phyloP scores from a whole-genome alignment of 1,140 invertebrate species.

The Drosophila novamexicana region DNA sequence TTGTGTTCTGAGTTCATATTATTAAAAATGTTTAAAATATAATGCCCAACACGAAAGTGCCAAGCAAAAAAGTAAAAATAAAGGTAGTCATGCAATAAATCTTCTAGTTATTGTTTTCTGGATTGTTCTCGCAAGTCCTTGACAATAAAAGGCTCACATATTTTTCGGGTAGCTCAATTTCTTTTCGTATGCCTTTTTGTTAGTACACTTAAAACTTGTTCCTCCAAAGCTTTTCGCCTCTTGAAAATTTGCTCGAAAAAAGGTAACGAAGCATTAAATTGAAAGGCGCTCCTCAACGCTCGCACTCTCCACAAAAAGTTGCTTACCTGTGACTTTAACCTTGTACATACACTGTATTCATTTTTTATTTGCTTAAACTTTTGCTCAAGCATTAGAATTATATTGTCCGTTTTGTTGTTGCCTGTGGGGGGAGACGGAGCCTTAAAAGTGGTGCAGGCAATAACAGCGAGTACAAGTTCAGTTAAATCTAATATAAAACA shows the following conservation, averaged over 20 bases:
- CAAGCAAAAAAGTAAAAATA: slow-evolving; percentile 21
- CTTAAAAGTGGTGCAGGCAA: slow-evolving; percentile 19
- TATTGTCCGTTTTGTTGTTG: slow-evolving; percentile 47
- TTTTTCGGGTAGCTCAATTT: slow-evolving; percentile 43
- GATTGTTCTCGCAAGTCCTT: slow-evolving; percentile 61
- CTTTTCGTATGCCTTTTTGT: slow-evolving; percentile 30
- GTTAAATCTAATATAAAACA: slow-evolving; percentile 10
- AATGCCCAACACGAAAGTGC: slow-evolving; percentile 17
- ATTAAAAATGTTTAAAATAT: slow-evolving; percentile 28
- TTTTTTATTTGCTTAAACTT: slow-evolving; percentile 60
- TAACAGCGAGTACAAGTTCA: slow-evolving; percentile 21
- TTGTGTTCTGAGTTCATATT: slow-evolving; percentile 18
- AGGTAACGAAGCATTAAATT: slow-evolving; percentile 81
- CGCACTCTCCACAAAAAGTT: slow-evolving; percentile 21
- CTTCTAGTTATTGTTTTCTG: slow-evolving; percentile 73
- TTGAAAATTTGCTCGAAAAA: slow-evolving; percentile 61
- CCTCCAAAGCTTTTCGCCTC: slow-evolving; percentile 54
- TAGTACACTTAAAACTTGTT: slow-evolving; percentile 66
- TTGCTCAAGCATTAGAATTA: slow-evolving; percentile 61
- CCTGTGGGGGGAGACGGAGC: background rate
- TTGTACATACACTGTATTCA: background rate
- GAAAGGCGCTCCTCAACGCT: slow-evolving; percentile 26
- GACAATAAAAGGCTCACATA: slow-evolving; percentile 58
- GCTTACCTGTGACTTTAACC: slow-evolving; percentile 37
- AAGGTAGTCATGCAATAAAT: slow-evolving; percentile 61